Evolutionary conservation across 1,140 invertebrate species (phyloP), one percentile per base, ranked within the genome.

Genomic region (Sycophaga agraensis): DNA sequence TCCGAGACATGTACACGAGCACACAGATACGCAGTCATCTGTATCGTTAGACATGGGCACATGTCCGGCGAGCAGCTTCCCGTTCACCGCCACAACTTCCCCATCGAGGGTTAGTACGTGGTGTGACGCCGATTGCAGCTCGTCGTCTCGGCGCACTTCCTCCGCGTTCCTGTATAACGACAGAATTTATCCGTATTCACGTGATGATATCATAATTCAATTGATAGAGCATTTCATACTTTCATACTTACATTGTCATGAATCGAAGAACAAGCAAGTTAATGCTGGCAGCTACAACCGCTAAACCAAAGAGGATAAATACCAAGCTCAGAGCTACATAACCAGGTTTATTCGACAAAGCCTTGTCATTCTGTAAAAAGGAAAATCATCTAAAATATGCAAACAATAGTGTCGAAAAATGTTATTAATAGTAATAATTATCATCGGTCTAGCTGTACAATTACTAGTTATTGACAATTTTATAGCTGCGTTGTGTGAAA

Each of bases 201-300:
- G 11, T 31, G 28, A 31, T 31, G 28, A 11, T 4, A 31, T 6
- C 11, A 31, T 31, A 31, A 6, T 31, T 31, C 11, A 4, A 6
- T 31, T 31, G 4, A 6, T 4, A 31, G 4, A 31, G 28, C 28
- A 31, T 6, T 31, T 31, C 11, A 31, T 6, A 6, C 28, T 31
- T 31, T n/a, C n/a, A n/a, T n/a, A 55, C 71, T 78, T 64, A 80
- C 94, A 99, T 97, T 2, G 97, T 99, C 88, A 99, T 93, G 81
- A 99, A 99, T 28, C 97, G 86, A 1, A 99, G 86, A 0, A 99
- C 97, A 1, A 99, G 82, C 42, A 99, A 86, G 82, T 99, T 99
- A 69, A 99, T 98, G 66, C 94, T 97, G 14, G 98, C 97, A 51
- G 97, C 97, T 4, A 99, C 96, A 0, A 99, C 96, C 0, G 97